Base-by-base conservation (phyloP, 2,113 vertebrate species). In the Mus spicilegus region DNA sequence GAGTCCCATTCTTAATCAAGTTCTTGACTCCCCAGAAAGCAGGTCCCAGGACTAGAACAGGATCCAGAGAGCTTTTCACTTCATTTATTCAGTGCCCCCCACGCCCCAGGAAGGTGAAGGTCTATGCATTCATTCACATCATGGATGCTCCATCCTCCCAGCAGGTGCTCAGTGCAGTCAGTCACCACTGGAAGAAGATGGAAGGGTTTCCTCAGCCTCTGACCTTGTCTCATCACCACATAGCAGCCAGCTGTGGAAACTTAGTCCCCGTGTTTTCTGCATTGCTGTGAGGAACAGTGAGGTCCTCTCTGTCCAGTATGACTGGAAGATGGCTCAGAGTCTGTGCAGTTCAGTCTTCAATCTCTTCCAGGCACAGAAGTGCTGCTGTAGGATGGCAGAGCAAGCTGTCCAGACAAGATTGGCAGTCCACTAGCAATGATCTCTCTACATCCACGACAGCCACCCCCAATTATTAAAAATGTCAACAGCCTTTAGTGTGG, bases 1-100 rank as follows among this genome's bases (percentile, higher is more conserved):
- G 46, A 28, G 69, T 16, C 7, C 3, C 39, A 39, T 20, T 22
- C 6, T 49, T 98, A 99, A 99, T 98, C 99, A 94, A 97, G 98
- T 19, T 98, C 99, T 96, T 91, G n/a, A 99, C 99, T 97, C 98
- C 98, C 1, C 98, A 98, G 7, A 76, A 96, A 92, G 54, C 80
- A 63, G 63, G 56, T 72, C 36, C 19, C 70, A 72, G 70, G 36
- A n/a, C 16, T 3, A 39, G 70, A n/a, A 20, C 2, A n/a, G 70
- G 70, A n/a, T n/a, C 6, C 6, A 0, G 3, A 17, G 16, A 39
- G 1, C 39, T 11, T 36, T 17, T 11, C 3, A 42, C 11, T 8
- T 49, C 24, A 33, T 22, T n/a, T 46, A 46, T 58, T 56, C 3
- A 76, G 77, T 63, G 49, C 22, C 46, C 51, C 42, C 36, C 82